Evolutionary conservation across 1,140 invertebrate genomes (phyloP), one percentile per base, ranked within the genome.

Genomic region (Oreohelix idahoensis): DNA sequence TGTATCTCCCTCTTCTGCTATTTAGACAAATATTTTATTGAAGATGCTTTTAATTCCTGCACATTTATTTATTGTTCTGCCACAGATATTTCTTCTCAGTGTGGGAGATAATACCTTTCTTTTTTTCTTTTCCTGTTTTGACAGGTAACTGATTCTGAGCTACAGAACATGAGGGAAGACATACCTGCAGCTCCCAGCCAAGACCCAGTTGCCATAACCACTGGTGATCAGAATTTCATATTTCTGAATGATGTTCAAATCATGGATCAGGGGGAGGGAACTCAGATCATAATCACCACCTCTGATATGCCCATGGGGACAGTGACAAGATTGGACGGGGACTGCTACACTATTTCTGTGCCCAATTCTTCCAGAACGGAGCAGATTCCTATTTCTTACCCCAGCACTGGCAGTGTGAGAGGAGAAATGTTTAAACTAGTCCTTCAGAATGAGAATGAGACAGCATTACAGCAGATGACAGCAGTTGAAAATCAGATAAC

Each of bases 141-240:
- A 45, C 83, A 91, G 84, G 91, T 91, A 0, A 91, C 91, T 53
- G 89, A 91, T 75, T 89, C 88, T 29, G 91, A 92, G 83, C 85
- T 92, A 42, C 89, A 92, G 86, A 90, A 90, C 71, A 92, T 92
- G 63, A 81, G 87, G 4, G 86, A 87, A 69, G 77, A 71, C 74
- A 83, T 58, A 66, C 81, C 79, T 23, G 66, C 26, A 26, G 79
- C 36, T 38, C 38, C 2, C 51, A 79, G 49, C 76, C 81, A 70
- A 0, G 77, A 35, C 45, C 75, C 73, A n/a, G 79, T 35, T 39
- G 80, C 63, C 77, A 51, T 42, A 45, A 35, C 58, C 49, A 66
- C 53, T 23, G 58, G 39, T 38, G 81, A 83, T 11, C 79, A 84
- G 13, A 85, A 83, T 10, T 84, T 84, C 53, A 83, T 85, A 38